Evolutionary conservation across 2,113 vertebrate species (phyloP), one percentile per base, ranked within the genome.

Genomic region (Nothobranchius kuhntae): DNA sequence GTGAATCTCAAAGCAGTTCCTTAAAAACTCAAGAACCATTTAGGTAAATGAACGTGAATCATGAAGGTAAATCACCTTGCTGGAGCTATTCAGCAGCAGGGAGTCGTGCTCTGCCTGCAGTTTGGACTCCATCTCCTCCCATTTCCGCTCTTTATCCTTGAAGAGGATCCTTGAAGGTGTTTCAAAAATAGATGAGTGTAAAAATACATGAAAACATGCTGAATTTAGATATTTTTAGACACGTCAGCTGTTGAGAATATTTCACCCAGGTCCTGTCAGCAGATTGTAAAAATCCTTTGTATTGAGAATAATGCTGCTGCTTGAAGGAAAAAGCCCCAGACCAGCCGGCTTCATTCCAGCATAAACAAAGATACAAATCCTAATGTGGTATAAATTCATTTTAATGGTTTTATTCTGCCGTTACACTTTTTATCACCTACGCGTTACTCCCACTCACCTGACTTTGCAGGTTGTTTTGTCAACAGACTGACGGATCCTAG

Each of bases 391-490:
- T 14, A 12, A 7, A 14, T 15, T 62, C 15, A 4, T 26, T 55
- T 44, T 55, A 35, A 30, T 35, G 54, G 13, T 9, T 7, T 8
- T 38, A 38, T 26, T 3, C 24, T 36, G 11, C 38, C 40, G 21
- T 40, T 26, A 26, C 15, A 9, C 1, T 40, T 50, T 57, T 8
- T n/a, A 8, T 17, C 47, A 50, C 6, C 8, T n/a, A n/a, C 47
- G 1, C 45, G 21, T 10, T 3, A 10, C 4, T 26, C 3, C 26
- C 17, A 21, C 70, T 85, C 50, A 97, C 97, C 96, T 96, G 89
- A 99, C 97, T 91, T 98, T 99, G 61, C 93, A 93, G 68, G 94
- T 93, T 66, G 97, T 99, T 91, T 96, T 98, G 78, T 99, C 97
- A 75, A 98, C 95, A 46, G 95, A 95, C 79, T 97, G 95, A 59